A percentile compares a stretch with the other conserved stretches of the same genome.
These are phyloP conservation scores for Rhegmatorhina hoffmannsi DNA, from an alignment of 2,113 vertebrate genomes.

Conservation along the genomic window DNA sequence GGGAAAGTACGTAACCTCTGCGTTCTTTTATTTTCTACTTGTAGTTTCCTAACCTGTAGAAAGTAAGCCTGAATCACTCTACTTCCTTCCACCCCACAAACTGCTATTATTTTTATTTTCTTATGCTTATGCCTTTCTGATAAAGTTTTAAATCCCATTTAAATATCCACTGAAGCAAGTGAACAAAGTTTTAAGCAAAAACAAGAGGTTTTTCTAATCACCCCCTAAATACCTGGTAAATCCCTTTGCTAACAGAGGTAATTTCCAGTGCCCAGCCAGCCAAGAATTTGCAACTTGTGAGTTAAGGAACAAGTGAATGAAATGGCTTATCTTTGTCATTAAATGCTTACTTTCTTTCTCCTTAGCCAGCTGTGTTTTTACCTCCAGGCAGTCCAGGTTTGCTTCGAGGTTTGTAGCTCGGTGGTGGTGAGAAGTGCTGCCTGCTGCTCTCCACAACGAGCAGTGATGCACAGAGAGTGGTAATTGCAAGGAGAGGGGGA, in stretches of 20 bases:
- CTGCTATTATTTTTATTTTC: neutral
- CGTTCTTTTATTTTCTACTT: neutral
- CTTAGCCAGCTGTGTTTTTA: neutral
- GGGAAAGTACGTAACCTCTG: neutral
- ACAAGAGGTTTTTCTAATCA: neutral
- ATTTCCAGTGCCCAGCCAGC: accelerated
- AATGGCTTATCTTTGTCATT: neutral
- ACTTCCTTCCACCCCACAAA: neutral
- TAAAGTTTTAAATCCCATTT: neutral
- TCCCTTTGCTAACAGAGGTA: neutral
- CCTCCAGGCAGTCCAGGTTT: neutral
- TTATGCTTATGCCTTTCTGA: neutral
- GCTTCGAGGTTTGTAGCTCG: neutral
- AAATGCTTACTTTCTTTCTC: neutral
- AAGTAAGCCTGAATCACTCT: neutral
- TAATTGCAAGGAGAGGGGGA: neutral
- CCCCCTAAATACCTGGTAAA: neutral
- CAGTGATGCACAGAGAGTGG: neutral
- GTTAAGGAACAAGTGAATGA: neutral
- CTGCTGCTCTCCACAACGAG: neutral
- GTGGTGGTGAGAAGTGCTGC: neutral
- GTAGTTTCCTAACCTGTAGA: neutral
- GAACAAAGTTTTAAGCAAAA: neutral
- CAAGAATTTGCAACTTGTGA: neutral
- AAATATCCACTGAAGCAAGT: neutral